Evolutionary conservation across 30 jellyfish, hydroid and myxozoan species (phyloP).

Genomic region (Hydractinia symbiolongicarpus): DNA sequence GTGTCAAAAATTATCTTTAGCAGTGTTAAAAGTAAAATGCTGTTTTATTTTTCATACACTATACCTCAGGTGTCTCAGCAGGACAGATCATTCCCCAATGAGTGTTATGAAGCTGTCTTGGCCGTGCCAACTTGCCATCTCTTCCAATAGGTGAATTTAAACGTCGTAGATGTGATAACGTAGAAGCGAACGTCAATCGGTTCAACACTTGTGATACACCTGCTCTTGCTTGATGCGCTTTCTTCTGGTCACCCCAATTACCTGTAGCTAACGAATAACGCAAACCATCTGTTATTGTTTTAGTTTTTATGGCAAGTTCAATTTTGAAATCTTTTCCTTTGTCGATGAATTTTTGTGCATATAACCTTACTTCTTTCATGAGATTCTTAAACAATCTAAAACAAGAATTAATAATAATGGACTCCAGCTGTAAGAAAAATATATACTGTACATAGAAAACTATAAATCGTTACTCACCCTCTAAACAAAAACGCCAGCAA

Average conservation of each 20-base stretch:
- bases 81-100: conserved; percentile 99
- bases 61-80: conserved; percentile 99
- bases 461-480: conserved; percentile 47
- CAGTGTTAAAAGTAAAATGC: neutral
- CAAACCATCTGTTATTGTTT: conserved; percentile 93
- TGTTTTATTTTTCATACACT: neutral
- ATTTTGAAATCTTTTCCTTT: conserved; percentile 94
- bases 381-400: conserved; percentile 80
- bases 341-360: conserved; percentile 87
- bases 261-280: conserved; percentile 99
- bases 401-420: neutral
- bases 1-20: neutral
- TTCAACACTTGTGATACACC: conserved; percentile 99
- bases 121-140: conserved; percentile 99
- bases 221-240: conserved; percentile 99
- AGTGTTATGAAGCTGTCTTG: conserved; percentile 98
- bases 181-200: conserved; percentile 96
- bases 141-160: conserved; percentile 99
- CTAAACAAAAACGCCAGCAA: conserved; percentile 91
- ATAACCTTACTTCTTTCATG: conserved; percentile 80
- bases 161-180: conserved; percentile 96
- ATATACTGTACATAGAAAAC: neutral
- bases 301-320: conserved; percentile 88
- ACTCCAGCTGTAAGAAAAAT: neutral
- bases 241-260: conserved; percentile 99